Base-by-base conservation (phyloP, 1,140 invertebrate genomes). In the Epicauta chinensis region DNA sequence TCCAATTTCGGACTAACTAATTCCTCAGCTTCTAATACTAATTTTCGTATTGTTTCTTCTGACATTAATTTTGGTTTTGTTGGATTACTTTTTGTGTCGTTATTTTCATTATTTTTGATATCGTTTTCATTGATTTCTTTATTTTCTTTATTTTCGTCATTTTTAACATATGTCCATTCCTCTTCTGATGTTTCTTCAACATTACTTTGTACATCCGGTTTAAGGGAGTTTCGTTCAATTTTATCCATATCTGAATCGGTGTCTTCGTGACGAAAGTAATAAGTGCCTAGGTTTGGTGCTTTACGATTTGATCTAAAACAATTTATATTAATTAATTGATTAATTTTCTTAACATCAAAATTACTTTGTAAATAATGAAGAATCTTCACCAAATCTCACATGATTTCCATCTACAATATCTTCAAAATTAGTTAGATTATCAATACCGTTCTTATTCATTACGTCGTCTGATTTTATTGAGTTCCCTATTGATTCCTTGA, bases 221-320 rank as follows among this genome's bases (percentile, higher is more conserved):
- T 60, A 23, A 60, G 55, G 38, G 48, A 55, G 36, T 47, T 53
- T 40, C 56, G 60, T 56, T 59, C 59, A 35, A 55, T 55, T 52
- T 60, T 72, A 55, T 62, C 67, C 64, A 62, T 71, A 50, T 90
- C 87, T 1, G 86, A 87, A 69, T 91, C 87, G 2, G 87, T 91
- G 64, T 92, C 88, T 64, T 80, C 75, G 68, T 91, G 88, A 69
- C 82, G 86, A 68, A 87, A 90, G 69, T 91, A 90, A 67, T 86
- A 90, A 43, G 83, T 87, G 51, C 81, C 88, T 62, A 81, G 82
- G 65, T 91, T 89, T 62, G 84, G 86, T 10, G 84, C 86, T 64
- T 83, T 86, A 53, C 86, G 73, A 69, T 87, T 83, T 7, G 65
- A 62, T 46, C 46, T 62, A 50, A 42, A 53, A 48, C n/a, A n/a